Percentiles rank a stretch among this genome's conserved stretches.
phyloP scores from a whole-genome alignment of 2,888 invertebrate species.

The Phytoseiulus persimilis region DNA sequence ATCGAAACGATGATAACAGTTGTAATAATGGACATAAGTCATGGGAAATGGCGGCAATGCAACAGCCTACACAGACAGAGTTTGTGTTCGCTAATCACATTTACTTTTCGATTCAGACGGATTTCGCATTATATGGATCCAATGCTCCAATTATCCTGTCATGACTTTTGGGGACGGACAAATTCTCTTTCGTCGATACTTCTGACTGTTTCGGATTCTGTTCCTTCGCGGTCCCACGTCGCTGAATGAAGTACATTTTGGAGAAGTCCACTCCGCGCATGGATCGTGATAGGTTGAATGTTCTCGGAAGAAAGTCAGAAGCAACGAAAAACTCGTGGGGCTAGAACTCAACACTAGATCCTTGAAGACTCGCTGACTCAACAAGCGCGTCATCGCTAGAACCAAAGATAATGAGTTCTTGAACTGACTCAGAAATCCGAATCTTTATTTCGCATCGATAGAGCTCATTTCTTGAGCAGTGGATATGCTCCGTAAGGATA shows the following conservation, averaged over 20 bases:
- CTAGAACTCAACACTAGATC: too few species aligned
- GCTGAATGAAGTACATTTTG: neutral
- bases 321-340: too few species aligned
- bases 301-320: too few species aligned
- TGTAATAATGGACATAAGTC: neutral
- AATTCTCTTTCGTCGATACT: neutral
- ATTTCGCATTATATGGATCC: neutral
- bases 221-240: neutral
- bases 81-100: neutral
- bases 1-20: neutral
- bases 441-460: neutral
- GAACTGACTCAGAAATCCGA: neutral
- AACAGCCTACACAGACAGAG: neutral
- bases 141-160: neutral
- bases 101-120: neutral
- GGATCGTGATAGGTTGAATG: too few species aligned
- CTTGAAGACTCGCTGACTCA: too few species aligned
- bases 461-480: neutral
- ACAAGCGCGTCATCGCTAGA: too few species aligned
- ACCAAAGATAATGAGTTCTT: too few species aligned
- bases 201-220: neutral
- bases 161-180: neutral
- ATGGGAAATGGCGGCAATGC: neutral
- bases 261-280: too few species aligned
- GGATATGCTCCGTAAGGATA: neutral